phyloP scores from a whole-genome alignment of 2,797 vertebrate genomes.

The Phylloscopus collybita region DNA sequence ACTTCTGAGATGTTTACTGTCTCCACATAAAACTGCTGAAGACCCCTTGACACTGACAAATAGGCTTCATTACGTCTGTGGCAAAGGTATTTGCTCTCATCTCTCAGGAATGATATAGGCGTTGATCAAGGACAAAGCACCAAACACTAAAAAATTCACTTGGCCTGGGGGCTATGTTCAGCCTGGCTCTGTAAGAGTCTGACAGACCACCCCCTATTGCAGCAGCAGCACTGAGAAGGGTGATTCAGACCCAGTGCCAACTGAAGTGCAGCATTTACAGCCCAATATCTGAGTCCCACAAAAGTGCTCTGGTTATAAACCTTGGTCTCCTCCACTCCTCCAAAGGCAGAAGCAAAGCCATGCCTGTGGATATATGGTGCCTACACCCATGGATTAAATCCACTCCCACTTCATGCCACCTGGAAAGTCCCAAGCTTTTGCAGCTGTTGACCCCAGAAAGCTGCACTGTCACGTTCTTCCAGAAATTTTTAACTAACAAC shows the following conservation, averaged over 20 bases:
- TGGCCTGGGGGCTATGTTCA: neutral
- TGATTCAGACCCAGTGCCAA: neutral
- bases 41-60: constrained; percentile 72
- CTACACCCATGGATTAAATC: neutral
- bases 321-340: neutral
- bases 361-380: neutral
- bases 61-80: constrained; percentile 62
- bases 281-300: neutral
- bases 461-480: neutral
- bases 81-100: constrained; percentile 74
- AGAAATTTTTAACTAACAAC: neutral
- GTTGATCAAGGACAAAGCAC: constrained; percentile 44
- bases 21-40: constrained; percentile 52
- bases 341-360: neutral
- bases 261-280: neutral
- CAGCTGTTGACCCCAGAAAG: neutral
- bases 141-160: neutral
- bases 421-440: neutral
- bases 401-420: neutral
- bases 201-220: neutral
- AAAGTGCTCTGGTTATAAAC: neutral
- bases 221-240: neutral
- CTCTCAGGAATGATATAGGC: constrained; percentile 71
- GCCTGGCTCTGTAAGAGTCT: neutral
- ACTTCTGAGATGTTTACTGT: constrained; percentile 67